Conservation (phyloP, 1,140 invertebrate genomes). For the Octopus bimaculoides region DNA sequence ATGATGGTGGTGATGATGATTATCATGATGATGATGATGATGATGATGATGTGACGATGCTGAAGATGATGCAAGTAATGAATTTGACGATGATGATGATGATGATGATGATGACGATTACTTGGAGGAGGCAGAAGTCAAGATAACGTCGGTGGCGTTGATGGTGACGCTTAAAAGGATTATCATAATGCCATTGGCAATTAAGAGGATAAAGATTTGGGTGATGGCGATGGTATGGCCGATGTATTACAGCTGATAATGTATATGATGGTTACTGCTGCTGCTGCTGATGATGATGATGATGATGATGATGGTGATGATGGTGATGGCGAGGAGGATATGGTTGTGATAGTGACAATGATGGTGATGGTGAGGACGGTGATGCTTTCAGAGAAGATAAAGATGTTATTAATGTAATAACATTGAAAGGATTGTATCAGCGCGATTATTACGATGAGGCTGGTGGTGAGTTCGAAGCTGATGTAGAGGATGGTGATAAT, state of each 20-base stretch:
- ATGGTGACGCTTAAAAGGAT: slow-evolving; percentile 5
- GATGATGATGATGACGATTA: too few relatives aligned
- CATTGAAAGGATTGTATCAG: too few relatives aligned
- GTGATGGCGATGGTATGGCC: neutral
- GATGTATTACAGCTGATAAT: neutral
- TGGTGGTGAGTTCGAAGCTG: too few relatives aligned
- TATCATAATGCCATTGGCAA: neutral
- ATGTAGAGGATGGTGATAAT: too few relatives aligned
- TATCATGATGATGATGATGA: too few relatives aligned
- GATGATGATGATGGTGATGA: neutral
- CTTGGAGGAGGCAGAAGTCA: neutral
- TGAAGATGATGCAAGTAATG: too few relatives aligned
- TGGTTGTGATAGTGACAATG: slow-evolving; percentile 1
- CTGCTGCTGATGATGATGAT: neutral
- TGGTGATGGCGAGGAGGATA: neutral
- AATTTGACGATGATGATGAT: too few relatives aligned
- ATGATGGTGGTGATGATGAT: too few relatives aligned
- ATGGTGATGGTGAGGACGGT: neutral
- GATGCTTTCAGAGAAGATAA: neutral
- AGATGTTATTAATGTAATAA: too few relatives aligned
- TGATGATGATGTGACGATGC: too few relatives aligned
- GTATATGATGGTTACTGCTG: neutral
- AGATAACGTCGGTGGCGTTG: neutral
- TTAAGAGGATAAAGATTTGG: neutral
- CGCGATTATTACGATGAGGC: too few relatives aligned